Conservation (phyloP, 2,888 invertebrate species). For the Boloria euphrosyne region DNA sequence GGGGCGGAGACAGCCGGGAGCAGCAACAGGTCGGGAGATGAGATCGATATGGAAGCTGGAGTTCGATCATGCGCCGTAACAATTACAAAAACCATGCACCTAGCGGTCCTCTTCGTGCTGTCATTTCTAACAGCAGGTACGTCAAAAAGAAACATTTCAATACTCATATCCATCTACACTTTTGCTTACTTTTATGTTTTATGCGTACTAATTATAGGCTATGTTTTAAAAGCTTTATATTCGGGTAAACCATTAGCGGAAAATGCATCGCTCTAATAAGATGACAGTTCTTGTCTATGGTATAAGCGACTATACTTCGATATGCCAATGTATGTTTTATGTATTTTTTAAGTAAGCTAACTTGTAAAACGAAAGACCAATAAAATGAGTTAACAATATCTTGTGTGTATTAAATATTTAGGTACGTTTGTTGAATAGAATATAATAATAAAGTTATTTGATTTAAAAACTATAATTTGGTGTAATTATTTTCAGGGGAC, state of each 20-base stretch:
- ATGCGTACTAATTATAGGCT: not conserved
- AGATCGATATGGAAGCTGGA: slow-evolving; percentile 75
- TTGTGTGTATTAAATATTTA: too few relatives aligned
- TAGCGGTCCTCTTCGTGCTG: slow-evolving; percentile 67
- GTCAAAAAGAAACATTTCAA: slow-evolving; percentile 52
- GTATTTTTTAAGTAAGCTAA: too few relatives aligned
- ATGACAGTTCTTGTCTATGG: slow-evolving; percentile 33
- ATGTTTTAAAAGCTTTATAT: not conserved
- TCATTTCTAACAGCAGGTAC: slow-evolving; percentile 69
- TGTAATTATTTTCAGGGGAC: slow-evolving; percentile 56
- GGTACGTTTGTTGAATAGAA: too few relatives aligned
- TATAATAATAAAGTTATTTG: too few relatives aligned
- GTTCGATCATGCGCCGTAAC: slow-evolving; percentile 68
- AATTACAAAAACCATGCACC: slow-evolving; percentile 68
- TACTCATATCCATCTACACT: slow-evolving; percentile 2
- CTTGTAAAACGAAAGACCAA: too few relatives aligned
- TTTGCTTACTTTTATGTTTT: slow-evolving; percentile 5
- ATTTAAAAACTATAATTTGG: too few relatives aligned
- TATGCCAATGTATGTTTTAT: too few relatives aligned
- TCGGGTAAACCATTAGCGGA: not conserved
- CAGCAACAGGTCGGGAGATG: slow-evolving; percentile 74
- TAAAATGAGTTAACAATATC: too few relatives aligned
- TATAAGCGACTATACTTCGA: not conserved
- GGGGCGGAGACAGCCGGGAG: slow-evolving; percentile 56
- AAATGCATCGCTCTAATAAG: not conserved